phyloP scores from a whole-genome alignment of 2,797 vertebrate genomes.

The Acipenser transmontanus region DNA sequence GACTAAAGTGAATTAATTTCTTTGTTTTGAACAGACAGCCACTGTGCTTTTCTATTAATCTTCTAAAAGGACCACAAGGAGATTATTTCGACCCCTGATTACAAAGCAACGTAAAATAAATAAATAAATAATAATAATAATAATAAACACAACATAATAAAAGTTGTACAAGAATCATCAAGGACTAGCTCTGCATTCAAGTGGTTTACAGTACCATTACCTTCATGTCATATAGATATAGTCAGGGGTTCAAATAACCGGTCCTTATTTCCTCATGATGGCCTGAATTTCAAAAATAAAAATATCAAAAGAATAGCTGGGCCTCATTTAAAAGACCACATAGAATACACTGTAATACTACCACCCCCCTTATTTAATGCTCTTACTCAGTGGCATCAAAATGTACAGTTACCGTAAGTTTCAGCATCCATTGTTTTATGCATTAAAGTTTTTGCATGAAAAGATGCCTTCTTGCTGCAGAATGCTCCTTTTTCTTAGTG shows the following conservation, averaged over 20 bases:
- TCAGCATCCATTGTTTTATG: too few relatives aligned
- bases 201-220: conserved; percentile 71
- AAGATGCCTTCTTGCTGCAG: too few relatives aligned
- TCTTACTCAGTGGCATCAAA: too few relatives aligned
- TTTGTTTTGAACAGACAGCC: too few relatives aligned
- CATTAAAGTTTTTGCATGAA: too few relatives aligned
- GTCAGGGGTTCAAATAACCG: conserved; percentile 73
- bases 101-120: conserved; percentile 45
- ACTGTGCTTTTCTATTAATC: too few relatives aligned
- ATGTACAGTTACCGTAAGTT: too few relatives aligned
- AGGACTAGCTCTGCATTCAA: conserved; percentile 59
- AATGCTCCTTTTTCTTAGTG: too few relatives aligned
- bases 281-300: conserved; percentile 79
- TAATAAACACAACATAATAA: conserved; percentile 50
- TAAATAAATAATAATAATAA: conserved; percentile 27
- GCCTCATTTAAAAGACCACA: conserved; percentile 60
- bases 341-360: conserved; percentile 58
- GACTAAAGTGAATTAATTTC: too few relatives aligned
- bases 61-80: conserved; percentile 49
- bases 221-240: conserved; percentile 76
- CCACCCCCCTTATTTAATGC: too few relatives aligned
- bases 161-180: conserved; percentile 57
- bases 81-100: conserved; percentile 65
- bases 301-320: conserved; percentile 63
- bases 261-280: conserved; percentile 75